Percentiles rank a stretch among this genome's conserved stretches.
Evolutionary conservation across 2,797 vertebrate species (phyloP).

Genomic region (Pipistrellus pipistrellus): DNA sequence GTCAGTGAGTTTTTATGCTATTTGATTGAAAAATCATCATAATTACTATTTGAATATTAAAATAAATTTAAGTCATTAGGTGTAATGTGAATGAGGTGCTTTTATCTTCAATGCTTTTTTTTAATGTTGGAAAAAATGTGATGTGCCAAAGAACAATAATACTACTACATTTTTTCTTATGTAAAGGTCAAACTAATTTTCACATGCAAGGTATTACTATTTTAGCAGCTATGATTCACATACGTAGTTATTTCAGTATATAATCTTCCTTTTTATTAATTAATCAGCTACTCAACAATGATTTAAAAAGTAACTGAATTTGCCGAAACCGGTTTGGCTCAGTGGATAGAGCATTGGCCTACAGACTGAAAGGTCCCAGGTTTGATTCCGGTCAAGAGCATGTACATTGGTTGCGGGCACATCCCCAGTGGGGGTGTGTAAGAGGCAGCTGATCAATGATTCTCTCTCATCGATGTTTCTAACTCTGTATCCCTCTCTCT

Average conservation of each 20-base stretch:
- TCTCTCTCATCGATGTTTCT: too few species aligned
- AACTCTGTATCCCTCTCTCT: too few species aligned
- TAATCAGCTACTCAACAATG: constrained; percentile 30
- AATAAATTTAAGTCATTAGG: constrained; percentile 45
- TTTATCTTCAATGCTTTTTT: constrained; percentile 31
- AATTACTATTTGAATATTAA: constrained; percentile 21
- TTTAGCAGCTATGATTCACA: constrained; percentile 65
- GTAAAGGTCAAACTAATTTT: constrained; percentile 79
- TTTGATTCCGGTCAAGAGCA: too few species aligned
- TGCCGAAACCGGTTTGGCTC: too few species aligned
- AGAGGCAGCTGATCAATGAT: too few species aligned
- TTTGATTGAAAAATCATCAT: constrained; percentile 47
- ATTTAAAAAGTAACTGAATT: background rate
- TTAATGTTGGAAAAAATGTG: background rate
- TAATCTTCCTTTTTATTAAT: constrained; percentile 64
- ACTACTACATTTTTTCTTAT: background rate
- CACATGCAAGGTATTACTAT: constrained; percentile 46
- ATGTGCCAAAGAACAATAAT: background rate
- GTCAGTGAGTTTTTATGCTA: constrained; percentile 3
- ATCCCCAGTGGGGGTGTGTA: too few species aligned
- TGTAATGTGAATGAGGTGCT: constrained; percentile 8
- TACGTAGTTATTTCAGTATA: background rate
- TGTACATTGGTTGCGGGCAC: too few species aligned
- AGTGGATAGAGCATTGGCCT: too few species aligned
- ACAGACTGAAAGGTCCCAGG: too few species aligned